Evolutionary conservation across 2,888 invertebrate species (phyloP).

Genomic region (Lydus trimaculatus): DNA sequence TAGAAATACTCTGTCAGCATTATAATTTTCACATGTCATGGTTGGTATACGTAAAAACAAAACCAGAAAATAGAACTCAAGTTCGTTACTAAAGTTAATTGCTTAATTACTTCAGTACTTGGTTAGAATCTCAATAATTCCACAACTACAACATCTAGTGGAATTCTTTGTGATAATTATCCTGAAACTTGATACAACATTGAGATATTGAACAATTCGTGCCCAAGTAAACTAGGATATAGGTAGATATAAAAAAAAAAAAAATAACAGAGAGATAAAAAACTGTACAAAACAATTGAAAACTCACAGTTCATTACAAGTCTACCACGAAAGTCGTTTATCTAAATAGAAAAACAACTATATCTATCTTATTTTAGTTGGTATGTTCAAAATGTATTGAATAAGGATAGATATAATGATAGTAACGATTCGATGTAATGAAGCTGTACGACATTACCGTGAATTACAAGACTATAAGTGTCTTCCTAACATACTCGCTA

Average conservation of each 20-base stretch:
- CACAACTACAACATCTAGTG: neutral
- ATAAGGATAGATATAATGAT: conserved; percentile 34
- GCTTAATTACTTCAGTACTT: neutral
- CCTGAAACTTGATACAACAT: neutral
- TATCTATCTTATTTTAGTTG: neutral
- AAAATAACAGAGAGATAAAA: neutral
- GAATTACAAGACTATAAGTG: conserved; percentile 58
- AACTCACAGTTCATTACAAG: conserved; percentile 22
- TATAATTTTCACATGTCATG: neutral
- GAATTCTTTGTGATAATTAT: neutral
- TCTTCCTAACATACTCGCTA: conserved; percentile 53
- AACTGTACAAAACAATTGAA: conserved; percentile 8
- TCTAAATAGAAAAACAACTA: neutral
- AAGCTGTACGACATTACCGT: conserved; percentile 57
- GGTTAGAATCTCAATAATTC: conserved; percentile 3
- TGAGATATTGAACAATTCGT: conserved; percentile 5
- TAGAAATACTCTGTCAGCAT: neutral
- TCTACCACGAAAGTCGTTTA: conserved; percentile 18
- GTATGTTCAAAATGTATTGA: neutral
- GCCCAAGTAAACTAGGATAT: neutral
- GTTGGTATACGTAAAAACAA: neutral
- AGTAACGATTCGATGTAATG: conserved; percentile 50
- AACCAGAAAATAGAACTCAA: neutral
- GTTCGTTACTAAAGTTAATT: neutral
- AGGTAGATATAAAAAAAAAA: neutral